These are phyloP conservation scores for Drosophila varians DNA, from an alignment of 1,140 invertebrate species.

Conservation along the genomic window DNA sequence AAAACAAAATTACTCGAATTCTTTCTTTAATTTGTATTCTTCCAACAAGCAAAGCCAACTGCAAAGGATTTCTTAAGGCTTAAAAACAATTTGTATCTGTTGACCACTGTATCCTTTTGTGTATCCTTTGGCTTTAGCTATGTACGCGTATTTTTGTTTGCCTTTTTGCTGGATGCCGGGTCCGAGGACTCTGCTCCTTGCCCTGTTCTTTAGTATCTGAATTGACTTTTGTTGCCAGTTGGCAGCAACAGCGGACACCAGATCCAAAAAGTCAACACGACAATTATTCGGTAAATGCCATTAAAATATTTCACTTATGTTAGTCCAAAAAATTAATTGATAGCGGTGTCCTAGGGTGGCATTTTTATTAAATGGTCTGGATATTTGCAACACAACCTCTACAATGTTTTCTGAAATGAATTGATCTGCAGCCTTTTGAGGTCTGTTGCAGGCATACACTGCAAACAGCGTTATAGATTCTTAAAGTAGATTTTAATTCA, in stretches of 20 bases:
- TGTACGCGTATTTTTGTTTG: constrained; percentile 63
- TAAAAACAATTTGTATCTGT: neutral
- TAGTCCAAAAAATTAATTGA: neutral
- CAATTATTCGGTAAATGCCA: constrained; percentile 61
- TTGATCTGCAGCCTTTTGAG: neutral
- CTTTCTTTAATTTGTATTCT: no score
- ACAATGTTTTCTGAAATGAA: neutral
- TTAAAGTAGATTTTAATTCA: no score
- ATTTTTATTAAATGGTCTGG: neutral
- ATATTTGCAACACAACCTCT: neutral
- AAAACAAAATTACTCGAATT: no score
- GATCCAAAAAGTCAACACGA: constrained; percentile 56
- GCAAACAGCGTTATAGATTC: no score
- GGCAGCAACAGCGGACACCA: constrained; percentile 30
- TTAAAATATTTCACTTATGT: constrained; percentile 49
- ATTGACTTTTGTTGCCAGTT: constrained; percentile 78
- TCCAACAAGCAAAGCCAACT: neutral
- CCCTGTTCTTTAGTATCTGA: constrained; percentile 41
- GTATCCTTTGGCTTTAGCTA: constrained; percentile 54
- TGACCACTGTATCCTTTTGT: constrained; percentile 34
- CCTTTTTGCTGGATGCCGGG: constrained; percentile 61
- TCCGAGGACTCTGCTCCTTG: constrained; percentile 3
- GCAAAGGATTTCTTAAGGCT: neutral
- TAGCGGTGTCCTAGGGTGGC: neutral
- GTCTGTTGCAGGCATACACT: neutral